Percentiles rank a stretch among this genome's conserved stretches.
phyloP scores from a whole-genome alignment of 1,140 invertebrate species.

The Trigoniulus corallinus region DNA sequence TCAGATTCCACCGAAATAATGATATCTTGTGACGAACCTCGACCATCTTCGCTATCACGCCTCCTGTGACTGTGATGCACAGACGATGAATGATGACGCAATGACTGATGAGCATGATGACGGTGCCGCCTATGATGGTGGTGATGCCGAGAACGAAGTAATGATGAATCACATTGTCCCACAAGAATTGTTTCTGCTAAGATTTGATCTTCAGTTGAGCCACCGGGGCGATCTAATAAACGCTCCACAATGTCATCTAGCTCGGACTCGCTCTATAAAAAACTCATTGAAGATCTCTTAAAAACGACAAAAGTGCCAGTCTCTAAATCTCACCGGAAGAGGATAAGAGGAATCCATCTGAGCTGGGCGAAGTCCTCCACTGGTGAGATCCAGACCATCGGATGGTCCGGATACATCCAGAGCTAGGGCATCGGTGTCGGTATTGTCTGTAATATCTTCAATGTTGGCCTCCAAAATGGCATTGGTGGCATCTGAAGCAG shows the following conservation, averaged over 20 bases:
- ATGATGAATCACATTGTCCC: constrained; percentile 18
- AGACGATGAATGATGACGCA: neutral
- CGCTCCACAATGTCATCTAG: constrained; percentile 53
- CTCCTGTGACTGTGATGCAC: neutral
- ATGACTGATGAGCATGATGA: neutral
- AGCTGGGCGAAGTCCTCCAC: neutral
- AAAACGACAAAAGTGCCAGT: neutral
- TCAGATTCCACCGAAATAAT: constrained; percentile 19
- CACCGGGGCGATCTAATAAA: constrained; percentile 34
- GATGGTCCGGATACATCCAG: constrained; percentile 6
- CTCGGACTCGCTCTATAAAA: constrained; percentile 22
- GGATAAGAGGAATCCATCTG: too few relatives aligned
- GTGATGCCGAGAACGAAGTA: constrained; percentile 1
- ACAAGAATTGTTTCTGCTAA: constrained; percentile 24
- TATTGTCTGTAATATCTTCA: constrained; percentile 24
- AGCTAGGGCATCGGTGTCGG: constrained; percentile 16
- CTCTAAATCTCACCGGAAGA: too few relatives aligned
- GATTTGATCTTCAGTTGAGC: constrained; percentile 17
- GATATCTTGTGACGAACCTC: neutral
- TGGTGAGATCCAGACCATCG: constrained; percentile 11
- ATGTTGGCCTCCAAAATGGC: constrained; percentile 45
- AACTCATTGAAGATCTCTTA: neutral
- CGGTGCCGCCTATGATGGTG: neutral
- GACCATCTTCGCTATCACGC: neutral
- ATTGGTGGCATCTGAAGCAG: constrained; percentile 35